A percentile compares a stretch with the other conserved stretches of the same genome.
phyloP scores from a whole-genome alignment of 2,888 invertebrate genomes.

The Smittia aterrima region DNA sequence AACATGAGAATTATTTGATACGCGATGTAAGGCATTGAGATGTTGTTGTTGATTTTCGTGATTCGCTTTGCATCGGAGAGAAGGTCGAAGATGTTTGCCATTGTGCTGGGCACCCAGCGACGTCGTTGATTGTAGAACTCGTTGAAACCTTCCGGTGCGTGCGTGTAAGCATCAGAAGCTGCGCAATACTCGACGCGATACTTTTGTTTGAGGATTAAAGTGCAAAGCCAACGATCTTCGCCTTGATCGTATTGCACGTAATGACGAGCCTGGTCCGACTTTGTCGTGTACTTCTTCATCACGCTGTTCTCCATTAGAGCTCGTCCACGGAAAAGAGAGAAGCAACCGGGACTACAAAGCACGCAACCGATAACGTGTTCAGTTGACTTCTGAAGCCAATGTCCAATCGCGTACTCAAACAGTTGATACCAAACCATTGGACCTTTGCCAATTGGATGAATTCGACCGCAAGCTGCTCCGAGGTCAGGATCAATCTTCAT shows the following conservation, averaged over 20 bases:
- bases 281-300: conserved; percentile 82
- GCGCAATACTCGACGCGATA: conserved; percentile 83
- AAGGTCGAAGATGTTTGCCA: conserved; percentile 91
- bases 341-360: conserved; percentile 88
- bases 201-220: conserved; percentile 84
- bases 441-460: conserved; percentile 81
- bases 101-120: conserved; percentile 94
- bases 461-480: conserved; percentile 86
- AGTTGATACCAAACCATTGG: conserved; percentile 85
- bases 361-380: conserved; percentile 86
- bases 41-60: conserved; percentile 81
- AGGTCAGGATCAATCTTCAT: conserved; percentile 81
- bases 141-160: conserved; percentile 86
- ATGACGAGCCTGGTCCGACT: conserved; percentile 73
- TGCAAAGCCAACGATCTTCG: conserved; percentile 97
- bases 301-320: conserved; percentile 89
- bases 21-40: conserved; percentile 74
- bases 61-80: conserved; percentile 74
- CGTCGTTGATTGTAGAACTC: conserved; percentile 94
- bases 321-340: conserved; percentile 83
- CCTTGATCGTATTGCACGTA: conserved; percentile 93
- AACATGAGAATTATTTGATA: conserved; percentile 70
- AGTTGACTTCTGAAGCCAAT: conserved; percentile 90
- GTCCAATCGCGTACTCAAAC: conserved; percentile 89
- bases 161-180: conserved; percentile 92